Base-by-base conservation (phyloP, 92 coral and sea anemone genomes). In the Galaxea fascicularis region DNA sequence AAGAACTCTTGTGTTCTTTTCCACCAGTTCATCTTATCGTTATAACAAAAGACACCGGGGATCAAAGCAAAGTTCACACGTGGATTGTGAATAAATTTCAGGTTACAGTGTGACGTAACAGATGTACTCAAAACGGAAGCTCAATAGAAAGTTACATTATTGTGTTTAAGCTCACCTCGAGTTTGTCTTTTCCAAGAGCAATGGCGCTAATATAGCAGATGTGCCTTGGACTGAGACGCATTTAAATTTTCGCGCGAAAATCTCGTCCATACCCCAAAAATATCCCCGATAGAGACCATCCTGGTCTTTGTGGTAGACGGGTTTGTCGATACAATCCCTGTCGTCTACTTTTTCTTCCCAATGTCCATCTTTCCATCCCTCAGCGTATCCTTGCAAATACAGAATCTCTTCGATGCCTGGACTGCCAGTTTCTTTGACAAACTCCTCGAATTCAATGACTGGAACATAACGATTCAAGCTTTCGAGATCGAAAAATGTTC, bases 271-370 rank as follows among this genome's bases (percentile, higher is more conserved):
- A 46, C 88, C 97, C 99, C 99, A 95, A 72, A 97, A 97, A 79
- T 93, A 89, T 8, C 99, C 99, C 10, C 95, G 95, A 76, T 89
- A 97, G 10, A 85, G 63, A 8, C 95, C 98, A 51, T 88, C 71
- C 4, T 89, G 94, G 27, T 84, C 91, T 69, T 93, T 88, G 74
- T 85, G 84, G 74, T 97, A 97, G 13, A 85, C 86, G 5, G 95
- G 99, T 6, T 85, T 85, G 28, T 95, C 93, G 6, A 95, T 85
- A 65, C 99, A 97, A 20, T 94, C 95, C 49, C 99, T 85, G 53
- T 95, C 99, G 82, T 97, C 98, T 15, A 95, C 86, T 71, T 97
- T 97, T 70, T 97, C 99, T 73, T 97, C 99, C 98, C 98, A 97
- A 0, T 95, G 82, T 7, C 99, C 99, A 71, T 95, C 95, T 73